Base-by-base conservation (phyloP, 2,888 invertebrate species). In the Steinernema hermaphroditum region DNA sequence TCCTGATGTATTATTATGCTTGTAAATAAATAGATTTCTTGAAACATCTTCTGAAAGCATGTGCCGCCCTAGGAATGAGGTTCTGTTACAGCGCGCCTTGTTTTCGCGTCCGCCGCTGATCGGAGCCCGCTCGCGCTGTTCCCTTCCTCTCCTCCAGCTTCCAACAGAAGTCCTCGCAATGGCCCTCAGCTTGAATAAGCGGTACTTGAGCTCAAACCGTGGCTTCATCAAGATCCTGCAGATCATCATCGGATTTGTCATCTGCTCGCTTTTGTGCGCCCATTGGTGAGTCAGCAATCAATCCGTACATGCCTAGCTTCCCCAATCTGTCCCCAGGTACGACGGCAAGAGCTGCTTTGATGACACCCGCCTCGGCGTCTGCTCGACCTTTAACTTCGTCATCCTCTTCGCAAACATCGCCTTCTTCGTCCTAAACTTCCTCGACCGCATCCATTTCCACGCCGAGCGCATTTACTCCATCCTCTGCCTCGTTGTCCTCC, bases 261-360 rank as follows among this genome's bases (percentile, higher is more conserved):
- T 84, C 78, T 83, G 83, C 74, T 82, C 82, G 2, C 78, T 83
- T 24, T 77, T 84, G 69, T 84, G 84, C 74, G 76, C 81, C 32
- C 77, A 81, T 43, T 77, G 77, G 77, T 78, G 71, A 27, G 77
- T 69, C 43, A 22, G 22, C 22, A 1, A 27, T 70, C 24, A 2
- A 68, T 4, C 37, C 37, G 4, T 37, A 12, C 37, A 37, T 12
- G 37, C 37, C 12, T 46, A 14, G 46, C n/a, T 46, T 46, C n/a
- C 46, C 16, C n/a, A 6, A 6, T 19, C n/a, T 46, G 16, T 46
- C 4, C 46, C 46, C 16, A 62, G 68, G 22, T 79, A 76, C 44
- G 78, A 32, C 14, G 62, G 77, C 43, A 72, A 72, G 41, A 69
- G 54, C 14, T 77, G 77, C 71, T 75, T 77, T 69, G 76, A 70